Conservation (phyloP, 2,888 invertebrate genomes). For the Rhimphoctona megacephalus region DNA sequence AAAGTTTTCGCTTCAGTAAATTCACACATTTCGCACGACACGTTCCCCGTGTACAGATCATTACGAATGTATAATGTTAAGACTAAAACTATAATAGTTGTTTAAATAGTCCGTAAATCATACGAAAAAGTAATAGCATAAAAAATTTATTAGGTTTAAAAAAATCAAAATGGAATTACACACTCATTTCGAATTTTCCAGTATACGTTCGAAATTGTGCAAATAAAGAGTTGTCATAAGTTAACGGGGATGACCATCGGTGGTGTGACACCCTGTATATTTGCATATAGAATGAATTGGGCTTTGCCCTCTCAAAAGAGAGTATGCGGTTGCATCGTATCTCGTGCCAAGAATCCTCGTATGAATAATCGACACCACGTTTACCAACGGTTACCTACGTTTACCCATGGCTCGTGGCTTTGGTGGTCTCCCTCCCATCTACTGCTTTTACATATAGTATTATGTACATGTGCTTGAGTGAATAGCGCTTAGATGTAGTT, state of each 20-base stretch:
- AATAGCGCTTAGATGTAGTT: constrained; percentile 32
- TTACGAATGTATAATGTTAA: not conserved
- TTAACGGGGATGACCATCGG: not conserved
- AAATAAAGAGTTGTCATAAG: not conserved
- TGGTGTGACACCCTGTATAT: not conserved
- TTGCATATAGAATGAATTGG: constrained; percentile 23
- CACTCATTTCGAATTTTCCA: no score
- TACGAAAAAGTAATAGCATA: not conserved
- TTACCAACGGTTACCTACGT: constrained; percentile 67
- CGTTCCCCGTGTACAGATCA: constrained; percentile 38
- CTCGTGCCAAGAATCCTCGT: constrained; percentile 65
- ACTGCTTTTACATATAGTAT: constrained; percentile 39
- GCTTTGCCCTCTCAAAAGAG: constrained; percentile 14
- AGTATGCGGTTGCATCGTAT: constrained; percentile 41
- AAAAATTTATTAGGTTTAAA: not conserved
- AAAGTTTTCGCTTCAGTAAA: constrained; percentile 49
- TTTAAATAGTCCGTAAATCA: not conserved
- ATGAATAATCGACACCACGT: constrained; percentile 68
- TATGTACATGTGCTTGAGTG: not conserved
- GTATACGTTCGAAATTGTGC: no score
- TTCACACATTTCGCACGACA: constrained; percentile 30
- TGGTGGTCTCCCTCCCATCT: constrained; percentile 46
- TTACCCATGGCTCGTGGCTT: constrained; percentile 72
- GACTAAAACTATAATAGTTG: not conserved
- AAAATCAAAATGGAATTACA: not conserved